phyloP scores from a whole-genome alignment of 92 coral and sea anemone genomes.

The Metridium senile region DNA sequence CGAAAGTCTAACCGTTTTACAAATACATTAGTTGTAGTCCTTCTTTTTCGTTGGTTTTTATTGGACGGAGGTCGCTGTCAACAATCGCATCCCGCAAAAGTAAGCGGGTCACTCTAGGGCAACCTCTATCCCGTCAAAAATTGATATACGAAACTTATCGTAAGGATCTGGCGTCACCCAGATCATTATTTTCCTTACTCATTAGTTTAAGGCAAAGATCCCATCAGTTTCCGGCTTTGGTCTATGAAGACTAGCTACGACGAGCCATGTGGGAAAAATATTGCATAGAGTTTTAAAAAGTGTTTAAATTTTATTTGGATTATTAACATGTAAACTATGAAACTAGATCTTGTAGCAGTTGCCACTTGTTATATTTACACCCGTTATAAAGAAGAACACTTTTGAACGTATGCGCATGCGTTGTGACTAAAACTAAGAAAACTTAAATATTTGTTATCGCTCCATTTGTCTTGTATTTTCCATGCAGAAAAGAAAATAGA shows the following conservation, averaged over 20 bases:
- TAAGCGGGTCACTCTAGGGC: slow-evolving; percentile 98
- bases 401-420: neutral
- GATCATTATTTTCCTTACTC: slow-evolving; percentile 99
- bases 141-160: slow-evolving; percentile 32
- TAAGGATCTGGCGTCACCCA: slow-evolving; percentile 99
- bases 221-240: neutral
- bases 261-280: slow-evolving; percentile 21
- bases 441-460: neutral
- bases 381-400: neutral
- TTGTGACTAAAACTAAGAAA: neutral
- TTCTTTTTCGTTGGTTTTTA: too few relatives aligned
- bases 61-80: slow-evolving; percentile 87
- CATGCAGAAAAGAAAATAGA: too few relatives aligned
- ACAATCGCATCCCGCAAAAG: slow-evolving; percentile 97
- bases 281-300: neutral
- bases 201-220: slow-evolving; percentile 95
- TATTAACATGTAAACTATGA: too few relatives aligned
- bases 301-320: too few relatives aligned
- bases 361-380: too few relatives aligned
- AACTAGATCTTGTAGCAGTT: too few relatives aligned
- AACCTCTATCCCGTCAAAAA: slow-evolving; percentile 86
- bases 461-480: too few relatives aligned
- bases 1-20: too few relatives aligned
- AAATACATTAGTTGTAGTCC: too few relatives aligned
- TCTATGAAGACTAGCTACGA: neutral